phyloP scores from a whole-genome alignment of 2,888 invertebrate species.

The Subacronicta megacephala region DNA sequence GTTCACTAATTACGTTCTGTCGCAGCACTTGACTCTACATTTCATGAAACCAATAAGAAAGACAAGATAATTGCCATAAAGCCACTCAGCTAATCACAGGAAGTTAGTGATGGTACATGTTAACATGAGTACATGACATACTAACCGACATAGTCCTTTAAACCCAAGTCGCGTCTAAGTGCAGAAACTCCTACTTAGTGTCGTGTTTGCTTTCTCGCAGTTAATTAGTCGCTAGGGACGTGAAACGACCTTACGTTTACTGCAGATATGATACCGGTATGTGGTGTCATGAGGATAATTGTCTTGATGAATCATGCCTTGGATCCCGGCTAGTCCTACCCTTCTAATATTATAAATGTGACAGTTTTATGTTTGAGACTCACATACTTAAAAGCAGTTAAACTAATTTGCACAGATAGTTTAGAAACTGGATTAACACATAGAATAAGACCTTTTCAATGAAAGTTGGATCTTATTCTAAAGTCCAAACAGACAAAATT shows the following conservation, averaged over 20 bases:
- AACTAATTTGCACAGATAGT: too few species aligned
- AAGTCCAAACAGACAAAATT: too few species aligned
- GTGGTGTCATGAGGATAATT: constrained; percentile 36
- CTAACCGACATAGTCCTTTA: constrained; percentile 79
- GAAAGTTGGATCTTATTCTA: too few species aligned
- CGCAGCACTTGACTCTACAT: constrained; percentile 39
- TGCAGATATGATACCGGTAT: constrained; percentile 20
- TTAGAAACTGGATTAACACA: too few species aligned
- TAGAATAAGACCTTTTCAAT: too few species aligned
- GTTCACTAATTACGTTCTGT: constrained; percentile 63
- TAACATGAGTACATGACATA: constrained; percentile 65
- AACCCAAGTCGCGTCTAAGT: constrained; percentile 67
- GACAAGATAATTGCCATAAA: constrained; percentile 69
- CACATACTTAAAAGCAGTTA: too few species aligned
- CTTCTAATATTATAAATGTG: too few species aligned
- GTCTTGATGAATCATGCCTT: constrained; percentile 47
- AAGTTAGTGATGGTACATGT: constrained; percentile 55
- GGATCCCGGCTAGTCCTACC: constrained; percentile 35
- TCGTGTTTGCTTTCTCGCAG: constrained; percentile 71
- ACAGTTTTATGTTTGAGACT: too few species aligned
- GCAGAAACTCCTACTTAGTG: constrained; percentile 72
- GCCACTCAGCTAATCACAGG: constrained; percentile 57
- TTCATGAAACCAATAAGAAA: constrained; percentile 54
- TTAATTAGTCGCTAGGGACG: constrained; percentile 66
- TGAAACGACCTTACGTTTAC: constrained; percentile 43